Evolutionary conservation across 2,888 invertebrate species (phyloP).

Genomic region (Drosophila barbarae): DNA sequence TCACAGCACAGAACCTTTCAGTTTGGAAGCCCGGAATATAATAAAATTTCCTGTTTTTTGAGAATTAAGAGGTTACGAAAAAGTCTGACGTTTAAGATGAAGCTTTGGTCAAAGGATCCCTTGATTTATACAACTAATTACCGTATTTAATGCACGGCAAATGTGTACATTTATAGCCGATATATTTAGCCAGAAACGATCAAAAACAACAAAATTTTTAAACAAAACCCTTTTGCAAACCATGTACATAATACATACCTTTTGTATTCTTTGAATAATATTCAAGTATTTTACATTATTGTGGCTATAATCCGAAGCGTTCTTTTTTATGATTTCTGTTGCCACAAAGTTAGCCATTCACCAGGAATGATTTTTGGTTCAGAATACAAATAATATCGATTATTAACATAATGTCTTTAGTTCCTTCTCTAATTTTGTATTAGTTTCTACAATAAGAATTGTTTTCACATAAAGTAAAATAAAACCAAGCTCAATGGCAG

Average conservation of each 20-base stretch:
- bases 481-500: no score
- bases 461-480: no score
- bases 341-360: neutral
- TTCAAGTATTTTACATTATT: no score
- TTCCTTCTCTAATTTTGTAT: neutral
- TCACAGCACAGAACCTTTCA: neutral
- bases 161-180: neutral
- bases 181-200: no score
- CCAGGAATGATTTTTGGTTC: neutral
- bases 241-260: neutral
- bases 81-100: no score
- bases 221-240: neutral
- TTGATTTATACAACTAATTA: neutral
- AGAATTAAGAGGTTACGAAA: no score
- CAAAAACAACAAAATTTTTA: no score
- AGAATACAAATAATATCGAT: neutral
- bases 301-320: no score
- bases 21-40: neutral
- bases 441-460: no score
- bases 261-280: no score
- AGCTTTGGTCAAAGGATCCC: no score
- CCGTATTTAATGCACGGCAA: neutral
- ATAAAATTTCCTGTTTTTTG: neutral
- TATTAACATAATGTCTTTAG: neutral
- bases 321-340: no score